A percentile compares a stretch with the other conserved stretches of the same genome.
Conservation (phyloP, 2,797 vertebrate genomes). For the Tapirus indicus region DNA sequence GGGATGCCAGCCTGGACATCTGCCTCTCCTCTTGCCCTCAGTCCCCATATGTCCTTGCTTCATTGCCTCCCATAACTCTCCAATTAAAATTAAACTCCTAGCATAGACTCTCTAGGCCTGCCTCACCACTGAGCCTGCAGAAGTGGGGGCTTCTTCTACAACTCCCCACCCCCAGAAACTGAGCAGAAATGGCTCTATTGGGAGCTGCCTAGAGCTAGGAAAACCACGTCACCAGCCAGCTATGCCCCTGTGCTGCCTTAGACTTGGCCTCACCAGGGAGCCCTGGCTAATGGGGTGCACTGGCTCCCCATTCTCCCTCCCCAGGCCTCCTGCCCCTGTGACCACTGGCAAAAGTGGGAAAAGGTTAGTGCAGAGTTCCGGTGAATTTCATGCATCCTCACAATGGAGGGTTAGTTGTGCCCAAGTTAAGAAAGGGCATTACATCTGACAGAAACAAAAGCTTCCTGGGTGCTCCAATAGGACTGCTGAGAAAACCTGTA, state of each 20-base stretch:
- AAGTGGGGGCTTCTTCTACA: background rate
- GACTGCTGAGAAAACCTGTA: background rate
- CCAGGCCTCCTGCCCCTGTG: background rate
- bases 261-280: background rate
- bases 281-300: background rate
- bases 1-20: background rate
- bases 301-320: background rate
- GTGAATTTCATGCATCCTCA: background rate
- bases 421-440: background rate
- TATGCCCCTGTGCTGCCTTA: background rate
- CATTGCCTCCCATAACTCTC: background rate
- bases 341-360: background rate
- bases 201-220: background rate
- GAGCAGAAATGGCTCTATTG: background rate
- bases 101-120: background rate
- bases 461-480: background rate
- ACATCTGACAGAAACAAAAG: background rate
- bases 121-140: background rate
- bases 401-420: background rate
- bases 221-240: background rate
- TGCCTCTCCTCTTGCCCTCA: background rate
- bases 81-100: background rate
- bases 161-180: background rate
- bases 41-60: background rate
- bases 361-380: background rate